These are phyloP conservation scores for Dermatemys mawii DNA, from an alignment of 2,113 vertebrate species.

Conservation along the genomic window DNA sequence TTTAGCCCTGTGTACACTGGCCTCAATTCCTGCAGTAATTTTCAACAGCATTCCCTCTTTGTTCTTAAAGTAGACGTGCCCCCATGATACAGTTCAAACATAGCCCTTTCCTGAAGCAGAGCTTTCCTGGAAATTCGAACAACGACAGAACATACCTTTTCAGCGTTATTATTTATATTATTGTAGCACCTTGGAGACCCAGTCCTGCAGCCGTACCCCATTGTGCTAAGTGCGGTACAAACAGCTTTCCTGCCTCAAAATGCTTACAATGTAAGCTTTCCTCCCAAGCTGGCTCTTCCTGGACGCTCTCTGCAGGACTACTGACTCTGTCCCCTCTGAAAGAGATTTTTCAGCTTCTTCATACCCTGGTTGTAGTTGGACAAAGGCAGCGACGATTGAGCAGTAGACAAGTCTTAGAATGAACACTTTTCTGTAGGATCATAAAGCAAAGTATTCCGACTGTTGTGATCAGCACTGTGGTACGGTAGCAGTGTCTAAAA, in stretches of 20 bases:
- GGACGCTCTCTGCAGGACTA: slow-evolving; percentile 17
- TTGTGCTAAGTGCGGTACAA: not conserved
- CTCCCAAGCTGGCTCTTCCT: not conserved
- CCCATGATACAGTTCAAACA: too few species aligned
- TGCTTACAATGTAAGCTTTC: not conserved
- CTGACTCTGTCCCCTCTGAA: slow-evolving; percentile 22
- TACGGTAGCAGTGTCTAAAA: not conserved
- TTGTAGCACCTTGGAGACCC: too few species aligned
- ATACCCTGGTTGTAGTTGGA: fast-evolving
- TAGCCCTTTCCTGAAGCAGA: too few species aligned
- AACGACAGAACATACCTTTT: too few species aligned
- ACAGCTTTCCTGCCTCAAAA: not conserved
- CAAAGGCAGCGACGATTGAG: not conserved
- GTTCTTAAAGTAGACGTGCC: too few species aligned
- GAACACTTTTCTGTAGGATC: not conserved
- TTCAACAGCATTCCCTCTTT: not conserved
- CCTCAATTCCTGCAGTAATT: not conserved
- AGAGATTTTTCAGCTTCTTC: not conserved
- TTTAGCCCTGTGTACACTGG: not conserved
- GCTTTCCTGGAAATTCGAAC: too few species aligned
- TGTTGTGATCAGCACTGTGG: not conserved
- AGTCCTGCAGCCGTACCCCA: not conserved
- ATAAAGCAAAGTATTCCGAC: not conserved
- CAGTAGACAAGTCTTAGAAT: not conserved
- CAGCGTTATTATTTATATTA: too few species aligned